These are phyloP conservation scores for Eristalis pertinax DNA, from an alignment of 2,888 invertebrate species.

Conservation along the genomic window DNA sequence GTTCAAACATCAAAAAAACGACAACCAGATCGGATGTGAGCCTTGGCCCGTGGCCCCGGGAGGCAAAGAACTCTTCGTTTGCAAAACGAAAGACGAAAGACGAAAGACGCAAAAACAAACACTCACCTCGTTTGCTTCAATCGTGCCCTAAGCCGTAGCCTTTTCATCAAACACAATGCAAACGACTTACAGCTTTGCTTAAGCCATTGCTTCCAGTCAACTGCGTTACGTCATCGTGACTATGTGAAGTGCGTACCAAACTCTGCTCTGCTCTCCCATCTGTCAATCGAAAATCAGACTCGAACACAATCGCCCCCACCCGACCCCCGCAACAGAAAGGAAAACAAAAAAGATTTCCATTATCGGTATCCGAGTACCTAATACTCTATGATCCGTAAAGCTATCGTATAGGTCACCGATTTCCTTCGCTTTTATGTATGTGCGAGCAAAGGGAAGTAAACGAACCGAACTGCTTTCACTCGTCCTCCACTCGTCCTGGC, in stretches of 20 bases:
- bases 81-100: background rate
- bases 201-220: constrained; percentile 63
- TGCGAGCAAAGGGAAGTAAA: constrained; percentile 5
- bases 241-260: constrained; percentile 49
- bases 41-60: no score
- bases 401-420: constrained; percentile 65
- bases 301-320: background rate
- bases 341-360: constrained; percentile 46
- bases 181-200: constrained; percentile 58
- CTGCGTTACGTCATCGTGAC: constrained; percentile 54
- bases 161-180: constrained; percentile 49
- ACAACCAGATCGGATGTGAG: constrained; percentile 16
- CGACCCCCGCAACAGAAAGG: background rate
- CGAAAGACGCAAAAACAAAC: constrained; percentile 23
- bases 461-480: constrained; percentile 15
- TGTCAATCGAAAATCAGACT: background rate
- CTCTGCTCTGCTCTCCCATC: constrained; percentile 6
- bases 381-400: constrained; percentile 68
- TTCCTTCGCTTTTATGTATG: constrained; percentile 43
- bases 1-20: constrained; percentile 20
- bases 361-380: constrained; percentile 60
- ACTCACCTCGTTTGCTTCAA: constrained; percentile 39
- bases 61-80: constrained; percentile 54
- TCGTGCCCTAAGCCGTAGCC: constrained; percentile 43
- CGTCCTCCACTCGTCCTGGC: background rate